Evolutionary conservation across 2,888 invertebrate genomes (phyloP), one percentile per base, ranked within the genome.

Genomic region (Dorcus hopei): DNA sequence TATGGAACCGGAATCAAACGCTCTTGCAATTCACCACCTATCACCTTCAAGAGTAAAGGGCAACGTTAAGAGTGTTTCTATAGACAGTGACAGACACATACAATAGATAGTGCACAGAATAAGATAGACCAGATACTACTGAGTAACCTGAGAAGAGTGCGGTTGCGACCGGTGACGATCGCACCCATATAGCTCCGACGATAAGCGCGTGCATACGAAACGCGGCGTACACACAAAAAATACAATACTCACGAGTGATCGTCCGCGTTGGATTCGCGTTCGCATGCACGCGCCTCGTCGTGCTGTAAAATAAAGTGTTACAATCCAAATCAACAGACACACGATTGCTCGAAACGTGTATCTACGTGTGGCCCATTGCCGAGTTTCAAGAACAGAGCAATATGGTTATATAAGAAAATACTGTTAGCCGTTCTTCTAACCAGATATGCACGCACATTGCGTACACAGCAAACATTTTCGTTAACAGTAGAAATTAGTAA

Each of bases 1-100:
- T 96, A 96, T 84, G 96, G 97, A 85, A 97, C 96, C 85, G 97
- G 95, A 85, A 97, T 96, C 91, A 97, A 93, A 86, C 96, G 94
- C 88, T 96, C 96, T 90, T 96, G 95, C 88, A 95, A 95, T 88
- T 96, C 95, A 87, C 97, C 97, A 91, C 96, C 96, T 93, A 97
- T 97, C 90, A 97, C 96, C 97, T 97, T 93, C 89, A 93, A 91
- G 87, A 90, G 88, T 88, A 90, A 91, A 90, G 84, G 88, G 86
- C 83, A 88, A 88, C 87, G 88, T 87, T 87, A 88, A 88, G 87
- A 87, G 81, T 80, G 81, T 77, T 81, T 82, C 77, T 79, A 82
- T 81, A 82, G 81, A 82, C 79, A 80, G 80, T 77, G 77, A 77
- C 69, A 79, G 76, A 76, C 76, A 77, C 77, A 77, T 77, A 77